Conservation (phyloP, 2,113 vertebrate species). For the Cercopithecus mona region DNA sequence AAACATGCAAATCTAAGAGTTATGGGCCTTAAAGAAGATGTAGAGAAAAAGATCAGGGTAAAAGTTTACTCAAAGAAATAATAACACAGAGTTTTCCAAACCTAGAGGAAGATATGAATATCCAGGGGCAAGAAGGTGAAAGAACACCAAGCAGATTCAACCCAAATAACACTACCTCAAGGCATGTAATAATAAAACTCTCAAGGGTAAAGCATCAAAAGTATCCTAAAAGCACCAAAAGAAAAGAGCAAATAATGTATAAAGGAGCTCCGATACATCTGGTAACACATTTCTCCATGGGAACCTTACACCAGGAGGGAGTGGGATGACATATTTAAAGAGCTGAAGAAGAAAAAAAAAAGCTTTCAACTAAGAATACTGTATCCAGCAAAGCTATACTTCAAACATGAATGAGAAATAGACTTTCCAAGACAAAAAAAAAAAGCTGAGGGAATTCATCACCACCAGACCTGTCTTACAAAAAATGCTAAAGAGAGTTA, state of each 20-base stretch:
- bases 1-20: not conserved
- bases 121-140: not conserved
- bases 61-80: not conserved
- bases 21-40: not conserved
- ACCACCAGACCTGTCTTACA: too few relatives aligned
- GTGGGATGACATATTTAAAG: not conserved
- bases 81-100: not conserved
- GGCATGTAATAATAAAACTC: not conserved
- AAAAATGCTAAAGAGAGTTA: too few relatives aligned
- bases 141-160: not conserved
- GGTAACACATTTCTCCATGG: not conserved
- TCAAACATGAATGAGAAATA: too few relatives aligned
- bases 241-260: not conserved
- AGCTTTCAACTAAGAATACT: not conserved
- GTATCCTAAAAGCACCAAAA: not conserved
- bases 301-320: not conserved
- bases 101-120: not conserved
- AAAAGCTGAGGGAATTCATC: too few relatives aligned
- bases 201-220: not conserved
- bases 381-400: not conserved
- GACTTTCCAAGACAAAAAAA: too few relatives aligned
- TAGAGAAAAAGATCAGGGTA: not conserved
- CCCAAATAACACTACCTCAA: not conserved
- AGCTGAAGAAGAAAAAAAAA: not conserved
- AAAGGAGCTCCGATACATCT: not conserved